These are phyloP conservation scores for Acanthosoma haemorrhoidale DNA, from an alignment of 2,888 invertebrate genomes.

Conservation along the genomic window DNA sequence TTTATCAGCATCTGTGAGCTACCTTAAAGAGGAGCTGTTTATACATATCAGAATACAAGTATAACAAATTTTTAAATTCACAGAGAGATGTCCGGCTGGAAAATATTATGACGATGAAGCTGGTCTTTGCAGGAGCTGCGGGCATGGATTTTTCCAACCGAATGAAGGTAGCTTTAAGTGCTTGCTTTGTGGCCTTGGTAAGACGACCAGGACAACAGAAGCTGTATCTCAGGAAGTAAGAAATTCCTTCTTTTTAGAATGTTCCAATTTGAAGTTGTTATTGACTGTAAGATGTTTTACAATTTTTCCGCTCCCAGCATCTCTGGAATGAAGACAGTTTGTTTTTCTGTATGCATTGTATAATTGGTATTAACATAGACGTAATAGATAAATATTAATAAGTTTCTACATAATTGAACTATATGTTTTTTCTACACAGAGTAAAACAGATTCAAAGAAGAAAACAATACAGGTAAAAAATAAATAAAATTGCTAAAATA, in stretches of 20 bases:
- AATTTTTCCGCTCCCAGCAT: too few relatives aligned
- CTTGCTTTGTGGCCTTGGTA: conserved; percentile 79
- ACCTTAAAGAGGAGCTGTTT: not conserved
- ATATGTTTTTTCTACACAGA: too few relatives aligned
- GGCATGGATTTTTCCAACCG: conserved; percentile 89
- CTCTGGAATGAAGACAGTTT: too few relatives aligned
- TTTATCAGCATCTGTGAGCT: not conserved
- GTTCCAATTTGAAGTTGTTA: too few relatives aligned
- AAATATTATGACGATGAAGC: conserved; percentile 87
- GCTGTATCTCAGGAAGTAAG: conserved; percentile 66
- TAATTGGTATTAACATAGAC: too few relatives aligned
- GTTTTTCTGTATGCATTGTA: too few relatives aligned
- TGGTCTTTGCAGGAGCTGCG: conserved; percentile 84
- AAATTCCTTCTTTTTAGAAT: not conserved
- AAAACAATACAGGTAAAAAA: too few relatives aligned
- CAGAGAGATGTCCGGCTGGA: conserved; percentile 86
- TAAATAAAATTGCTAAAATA: too few relatives aligned
- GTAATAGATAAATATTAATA: too few relatives aligned
- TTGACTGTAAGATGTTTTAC: too few relatives aligned
- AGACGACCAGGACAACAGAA: conserved; percentile 85
- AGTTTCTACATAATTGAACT: too few relatives aligned
- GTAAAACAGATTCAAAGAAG: too few relatives aligned
- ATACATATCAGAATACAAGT: not conserved
- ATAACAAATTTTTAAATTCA: conserved; percentile 1
- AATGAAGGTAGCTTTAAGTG: conserved; percentile 87